Percentiles rank a stretch among this genome's conserved stretches.
phyloP scores from a whole-genome alignment of 1,140 invertebrate genomes.

The Neodiprion lecontei region DNA sequence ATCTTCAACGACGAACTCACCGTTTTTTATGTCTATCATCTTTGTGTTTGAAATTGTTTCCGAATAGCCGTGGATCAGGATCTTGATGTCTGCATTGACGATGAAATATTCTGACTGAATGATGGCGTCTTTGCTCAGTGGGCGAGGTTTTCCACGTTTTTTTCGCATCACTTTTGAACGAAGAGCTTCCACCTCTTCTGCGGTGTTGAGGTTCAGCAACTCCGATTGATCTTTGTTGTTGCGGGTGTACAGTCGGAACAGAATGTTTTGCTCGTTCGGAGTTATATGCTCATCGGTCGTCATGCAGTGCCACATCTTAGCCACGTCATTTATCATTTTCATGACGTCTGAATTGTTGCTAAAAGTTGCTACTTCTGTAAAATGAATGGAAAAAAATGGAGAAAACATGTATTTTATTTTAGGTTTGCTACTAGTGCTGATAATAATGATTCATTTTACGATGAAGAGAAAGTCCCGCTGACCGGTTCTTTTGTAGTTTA shows the following conservation, averaged over 20 bases:
- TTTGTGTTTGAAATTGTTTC: slow-evolving; percentile 16
- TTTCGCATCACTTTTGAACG: slow-evolving; percentile 12
- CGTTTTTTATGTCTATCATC: slow-evolving; percentile 20
- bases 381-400: no score
- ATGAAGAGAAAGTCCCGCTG: no score
- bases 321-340: slow-evolving; percentile 12
- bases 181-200: slow-evolving; percentile 12
- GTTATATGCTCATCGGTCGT: slow-evolving; percentile 9
- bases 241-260: slow-evolving; percentile 14
- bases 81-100: slow-evolving; percentile 12
- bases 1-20: neutral
- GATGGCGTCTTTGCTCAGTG: slow-evolving; percentile 8
- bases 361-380: no score
- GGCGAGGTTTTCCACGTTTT: neutral
- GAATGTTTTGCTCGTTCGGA: slow-evolving; percentile 13
- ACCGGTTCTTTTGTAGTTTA: neutral
- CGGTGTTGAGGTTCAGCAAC: neutral
- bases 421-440: no score
- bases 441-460: no score
- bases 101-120: slow-evolving; percentile 9
- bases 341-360: slow-evolving; percentile 8
- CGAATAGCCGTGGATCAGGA: slow-evolving; percentile 18
- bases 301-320: slow-evolving; percentile 18
- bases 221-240: slow-evolving; percentile 9
- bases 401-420: no score